These are phyloP conservation scores for Harlomillsia oculata DNA, from an alignment of 1,140 invertebrate species.

Conservation along the genomic window DNA sequence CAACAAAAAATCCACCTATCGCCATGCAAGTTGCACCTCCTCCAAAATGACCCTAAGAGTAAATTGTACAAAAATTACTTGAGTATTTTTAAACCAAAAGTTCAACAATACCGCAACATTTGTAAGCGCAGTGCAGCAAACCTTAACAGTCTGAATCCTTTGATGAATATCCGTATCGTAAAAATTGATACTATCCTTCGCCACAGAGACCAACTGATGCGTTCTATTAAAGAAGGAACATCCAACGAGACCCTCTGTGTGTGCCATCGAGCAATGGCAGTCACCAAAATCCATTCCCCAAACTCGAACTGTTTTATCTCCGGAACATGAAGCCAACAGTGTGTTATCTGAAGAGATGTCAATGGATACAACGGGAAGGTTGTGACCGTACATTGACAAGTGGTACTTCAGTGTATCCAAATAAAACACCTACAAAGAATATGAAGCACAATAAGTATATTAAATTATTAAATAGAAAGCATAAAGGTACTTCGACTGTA, in stretches of 20 bases:
- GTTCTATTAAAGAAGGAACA: conserved; percentile 30
- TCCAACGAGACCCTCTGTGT: conserved; percentile 25
- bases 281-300: conserved; percentile 99
- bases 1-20: conserved; percentile 66
- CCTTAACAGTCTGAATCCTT: conserved; percentile 79
- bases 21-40: conserved; percentile 34
- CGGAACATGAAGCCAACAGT: conserved; percentile 84
- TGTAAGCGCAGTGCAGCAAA: conserved; percentile 40
- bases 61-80: conserved; percentile 2
- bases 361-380: conserved; percentile 82
- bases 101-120: background rate
- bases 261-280: conserved; percentile 71
- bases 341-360: conserved; percentile 88
- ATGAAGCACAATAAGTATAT: background rate
- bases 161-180: conserved; percentile 94
- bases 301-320: conserved; percentile 90
- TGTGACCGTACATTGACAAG: conserved; percentile 90
- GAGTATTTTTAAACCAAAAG: conserved; percentile 7
- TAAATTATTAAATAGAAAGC: conserved; percentile 49
- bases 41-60: conserved; percentile 28
- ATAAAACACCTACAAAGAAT: conserved; percentile 63
- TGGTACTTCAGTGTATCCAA: conserved; percentile 34
- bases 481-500: background rate
- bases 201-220: conserved; percentile 30
- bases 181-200: conserved; percentile 44